Conservation (phyloP, 1,140 invertebrate species). For the Orchesella cincta region DNA sequence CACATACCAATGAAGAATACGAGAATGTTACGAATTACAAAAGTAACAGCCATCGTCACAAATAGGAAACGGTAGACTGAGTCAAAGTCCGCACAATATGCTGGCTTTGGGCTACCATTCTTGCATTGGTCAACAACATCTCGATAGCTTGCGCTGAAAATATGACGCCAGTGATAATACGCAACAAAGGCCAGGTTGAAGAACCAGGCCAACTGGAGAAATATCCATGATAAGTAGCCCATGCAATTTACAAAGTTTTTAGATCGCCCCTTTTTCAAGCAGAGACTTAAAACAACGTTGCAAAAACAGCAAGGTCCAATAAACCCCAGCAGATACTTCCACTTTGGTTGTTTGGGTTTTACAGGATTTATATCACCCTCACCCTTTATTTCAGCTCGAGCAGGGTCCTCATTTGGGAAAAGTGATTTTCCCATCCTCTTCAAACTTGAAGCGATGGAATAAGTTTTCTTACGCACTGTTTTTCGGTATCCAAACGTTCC, state of each 20-base stretch:
- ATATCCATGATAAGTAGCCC: neutral
- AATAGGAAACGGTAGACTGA: neutral
- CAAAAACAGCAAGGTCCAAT: no score
- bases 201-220: neutral
- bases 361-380: neutral
- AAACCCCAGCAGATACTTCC: no score
- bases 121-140: neutral
- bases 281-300: no score
- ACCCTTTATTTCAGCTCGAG: neutral
- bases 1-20: constrained; percentile 8
- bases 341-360: neutral
- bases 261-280: neutral
- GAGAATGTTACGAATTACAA: neutral
- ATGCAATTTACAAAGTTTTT: neutral
- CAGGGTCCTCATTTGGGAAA: neutral
- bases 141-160: neutral
- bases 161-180: neutral
- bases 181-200: constrained; percentile 1
- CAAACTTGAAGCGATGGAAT: neutral
- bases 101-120: neutral
- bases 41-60: neutral
- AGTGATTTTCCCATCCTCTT: neutral
- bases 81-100: neutral
- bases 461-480: neutral
- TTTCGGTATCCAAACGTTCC: neutral